Evolutionary conservation across 2,113 vertebrate species (phyloP).

Genomic region (Leiothrix lutea): DNA sequence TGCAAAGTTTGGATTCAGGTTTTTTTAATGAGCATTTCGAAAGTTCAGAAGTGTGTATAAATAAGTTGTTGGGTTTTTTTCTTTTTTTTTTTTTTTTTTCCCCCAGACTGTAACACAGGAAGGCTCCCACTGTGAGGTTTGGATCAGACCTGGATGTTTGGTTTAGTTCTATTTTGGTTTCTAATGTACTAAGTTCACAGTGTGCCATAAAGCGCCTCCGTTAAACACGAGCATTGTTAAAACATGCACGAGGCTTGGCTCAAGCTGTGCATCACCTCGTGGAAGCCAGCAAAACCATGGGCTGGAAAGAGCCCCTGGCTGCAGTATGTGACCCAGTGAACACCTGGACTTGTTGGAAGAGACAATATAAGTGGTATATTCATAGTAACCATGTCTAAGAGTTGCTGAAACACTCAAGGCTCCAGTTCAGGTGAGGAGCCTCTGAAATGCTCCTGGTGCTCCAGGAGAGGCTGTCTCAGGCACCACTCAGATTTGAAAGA

Average conservation of each 20-base stretch:
- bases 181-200: background rate
- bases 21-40: background rate
- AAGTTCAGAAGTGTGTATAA: background rate
- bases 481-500: background rate
- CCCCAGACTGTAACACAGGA: background rate
- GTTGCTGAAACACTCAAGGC: background rate
- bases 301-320: background rate
- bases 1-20: background rate
- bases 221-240: background rate
- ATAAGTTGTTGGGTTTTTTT: background rate
- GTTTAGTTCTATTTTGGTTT: conserved; percentile 36
- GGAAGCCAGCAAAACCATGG: conserved; percentile 12
- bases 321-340: background rate
- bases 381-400: background rate
- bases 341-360: background rate
- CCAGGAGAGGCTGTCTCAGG: background rate
- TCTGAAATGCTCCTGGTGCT: background rate
- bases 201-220: background rate
- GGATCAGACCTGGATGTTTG: background rate
- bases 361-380: background rate
- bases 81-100: background rate
- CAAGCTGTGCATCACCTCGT: background rate
- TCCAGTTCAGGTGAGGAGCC: background rate
- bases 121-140: conserved; percentile 26
- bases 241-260: conserved; percentile 21